Percentiles rank a stretch among this genome's conserved stretches.
Conservation (phyloP, 2,113 vertebrate species). For the Spea multiplicata region DNA sequence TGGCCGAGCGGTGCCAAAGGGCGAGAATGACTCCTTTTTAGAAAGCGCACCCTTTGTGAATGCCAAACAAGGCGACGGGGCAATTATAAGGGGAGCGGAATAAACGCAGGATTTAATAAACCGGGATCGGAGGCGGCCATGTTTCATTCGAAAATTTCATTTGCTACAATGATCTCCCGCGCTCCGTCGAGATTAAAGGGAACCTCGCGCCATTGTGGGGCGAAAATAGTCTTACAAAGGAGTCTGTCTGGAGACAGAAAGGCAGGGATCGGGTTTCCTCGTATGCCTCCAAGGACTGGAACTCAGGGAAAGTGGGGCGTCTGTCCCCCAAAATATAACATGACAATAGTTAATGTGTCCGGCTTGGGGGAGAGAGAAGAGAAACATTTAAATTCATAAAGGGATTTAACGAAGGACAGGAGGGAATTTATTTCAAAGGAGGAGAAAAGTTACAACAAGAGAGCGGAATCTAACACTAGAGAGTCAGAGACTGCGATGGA, state of each 20-base stretch:
- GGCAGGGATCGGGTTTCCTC: background rate
- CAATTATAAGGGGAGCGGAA: background rate
- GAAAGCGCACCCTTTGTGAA: slow-evolving; percentile 23
- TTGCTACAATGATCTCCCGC: background rate
- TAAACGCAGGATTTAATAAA: background rate
- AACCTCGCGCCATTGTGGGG: background rate
- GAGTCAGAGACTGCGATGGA: no score
- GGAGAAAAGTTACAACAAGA: no score
- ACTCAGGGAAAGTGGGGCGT: no score
- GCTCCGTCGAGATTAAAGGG: background rate
- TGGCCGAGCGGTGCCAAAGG: slow-evolving; percentile 1
- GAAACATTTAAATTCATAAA: no score
- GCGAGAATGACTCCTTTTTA: slow-evolving; percentile 15
- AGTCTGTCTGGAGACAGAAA: background rate
- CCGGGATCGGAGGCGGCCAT: background rate
- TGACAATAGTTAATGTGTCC: no score
- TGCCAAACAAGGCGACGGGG: background rate
- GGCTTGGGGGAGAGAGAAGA: no score
- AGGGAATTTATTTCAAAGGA: no score
- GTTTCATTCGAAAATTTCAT: background rate
- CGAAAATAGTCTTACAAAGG: background rate
- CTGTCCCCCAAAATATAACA: no score
- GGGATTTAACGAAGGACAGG: no score
- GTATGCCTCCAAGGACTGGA: no score
- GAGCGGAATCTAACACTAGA: no score